Percentiles rank a stretch among this genome's conserved stretches.
These are phyloP conservation scores for Pseudochromis fuscus DNA, from an alignment of 2,797 vertebrate species.

Conservation along the genomic window DNA sequence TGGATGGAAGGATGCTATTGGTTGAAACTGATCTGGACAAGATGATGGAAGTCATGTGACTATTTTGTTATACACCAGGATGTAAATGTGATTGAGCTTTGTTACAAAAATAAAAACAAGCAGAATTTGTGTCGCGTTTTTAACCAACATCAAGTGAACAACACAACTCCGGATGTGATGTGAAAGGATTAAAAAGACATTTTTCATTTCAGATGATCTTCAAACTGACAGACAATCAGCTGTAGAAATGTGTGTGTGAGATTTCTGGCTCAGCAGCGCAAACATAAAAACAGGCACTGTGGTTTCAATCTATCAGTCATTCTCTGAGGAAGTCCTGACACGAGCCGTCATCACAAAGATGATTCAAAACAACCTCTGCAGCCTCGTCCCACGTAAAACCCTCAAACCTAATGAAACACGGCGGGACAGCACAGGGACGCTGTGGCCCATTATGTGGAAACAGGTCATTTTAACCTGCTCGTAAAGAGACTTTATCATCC, in stretches of 20 bases:
- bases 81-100: too few species aligned
- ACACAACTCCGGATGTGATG: too few species aligned
- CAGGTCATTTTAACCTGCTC: constrained; percentile 19
- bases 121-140: too few species aligned
- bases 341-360: neutral
- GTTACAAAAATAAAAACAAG: too few species aligned
- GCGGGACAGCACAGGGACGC: neutral
- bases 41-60: too few species aligned
- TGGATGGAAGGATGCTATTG: too few species aligned
- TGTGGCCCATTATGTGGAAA: neutral
- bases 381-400: neutral
- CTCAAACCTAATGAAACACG: too few species aligned
- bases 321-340: neutral
- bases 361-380: neutral
- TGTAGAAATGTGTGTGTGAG: neutral
- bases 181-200: too few species aligned
- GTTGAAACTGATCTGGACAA: too few species aligned
- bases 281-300: neutral
- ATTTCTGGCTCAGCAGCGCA: neutral
- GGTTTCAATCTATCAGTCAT: neutral
- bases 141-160: too few species aligned
- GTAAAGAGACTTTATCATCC: constrained; percentile 38
- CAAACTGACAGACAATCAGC: neutral
- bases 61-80: too few species aligned
- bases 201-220: too few species aligned